Percentiles rank a stretch among this genome's conserved stretches.
Conservation (phyloP, 2,113 vertebrate species). For the Cottus gobio region DNA sequence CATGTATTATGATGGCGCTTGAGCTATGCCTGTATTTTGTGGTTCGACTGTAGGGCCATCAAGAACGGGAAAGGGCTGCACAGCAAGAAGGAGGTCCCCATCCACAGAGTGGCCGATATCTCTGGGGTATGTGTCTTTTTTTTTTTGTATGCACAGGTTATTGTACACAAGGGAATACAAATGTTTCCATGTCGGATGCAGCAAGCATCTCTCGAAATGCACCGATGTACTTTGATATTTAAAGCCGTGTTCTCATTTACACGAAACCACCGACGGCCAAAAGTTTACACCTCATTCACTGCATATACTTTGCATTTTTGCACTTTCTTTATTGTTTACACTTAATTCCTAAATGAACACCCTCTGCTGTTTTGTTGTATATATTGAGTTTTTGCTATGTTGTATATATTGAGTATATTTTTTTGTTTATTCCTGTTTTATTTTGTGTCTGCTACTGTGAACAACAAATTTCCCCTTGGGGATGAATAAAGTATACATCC, state of each 20-base stretch:
- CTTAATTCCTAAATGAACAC: too few relatives aligned
- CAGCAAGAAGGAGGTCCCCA: slow-evolving; percentile 99
- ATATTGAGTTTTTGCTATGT: too few relatives aligned
- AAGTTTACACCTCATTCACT: too few relatives aligned
- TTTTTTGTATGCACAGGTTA: background rate
- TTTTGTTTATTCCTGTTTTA: too few relatives aligned
- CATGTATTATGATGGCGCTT: background rate
- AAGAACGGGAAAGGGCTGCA: slow-evolving; percentile 99
- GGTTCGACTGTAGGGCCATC: slow-evolving; percentile 87
- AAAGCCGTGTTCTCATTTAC: slow-evolving; percentile 26
- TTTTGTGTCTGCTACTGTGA: too few relatives aligned
- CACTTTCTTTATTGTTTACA: too few relatives aligned
- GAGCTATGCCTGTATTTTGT: slow-evolving; percentile 10
- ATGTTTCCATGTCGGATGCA: background rate
- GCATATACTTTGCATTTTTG: too few relatives aligned
- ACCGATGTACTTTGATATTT: background rate
- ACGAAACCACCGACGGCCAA: too few relatives aligned
- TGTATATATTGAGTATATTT: too few relatives aligned
- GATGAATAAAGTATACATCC: too few relatives aligned
- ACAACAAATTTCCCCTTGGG: too few relatives aligned
- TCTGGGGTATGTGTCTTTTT: slow-evolving; percentile 89
- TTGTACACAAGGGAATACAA: background rate
- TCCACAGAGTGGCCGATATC: slow-evolving; percentile 97
- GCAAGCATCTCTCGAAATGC: background rate
- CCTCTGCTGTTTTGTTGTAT: too few relatives aligned